Evolutionary conservation across 2,113 vertebrate species (phyloP), one percentile per base, ranked within the genome.

Genomic region (Centrocercus urophasianus): DNA sequence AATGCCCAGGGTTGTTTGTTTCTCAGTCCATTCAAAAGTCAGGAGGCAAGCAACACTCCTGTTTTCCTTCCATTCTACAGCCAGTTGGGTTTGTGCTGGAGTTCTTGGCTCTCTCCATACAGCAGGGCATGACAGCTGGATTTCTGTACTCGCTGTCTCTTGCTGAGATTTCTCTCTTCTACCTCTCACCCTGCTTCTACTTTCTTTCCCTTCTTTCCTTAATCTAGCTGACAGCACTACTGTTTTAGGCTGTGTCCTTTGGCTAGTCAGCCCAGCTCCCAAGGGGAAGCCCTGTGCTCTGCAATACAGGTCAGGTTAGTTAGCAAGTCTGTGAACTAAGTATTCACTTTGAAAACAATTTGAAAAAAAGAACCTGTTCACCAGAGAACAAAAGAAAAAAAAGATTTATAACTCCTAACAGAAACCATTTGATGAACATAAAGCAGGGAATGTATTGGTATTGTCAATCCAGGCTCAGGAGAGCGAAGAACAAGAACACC

Each of bases 391-490:
- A 67, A 93, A 86, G 27, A 83, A 30, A 19, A 84, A 42, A 50
- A 89, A 84, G 17, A 65, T 88, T 93, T 93, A 30, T 82, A 88
- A 54, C 75, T 87, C 79, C 52, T 87, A 84, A 94, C 57, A 95
- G 84, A 95, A 96, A 87, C 65, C 74, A 83, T 86, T 74, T 93
- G 88, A 81, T 87, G 77, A 93, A 91, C 56, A 66, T 94, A 81
- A 93, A 94, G 80, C 72, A 40, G 67, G 79, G 79, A 92, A 96
- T 72, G 38, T 57, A 95, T 69, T 2, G 25, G 69, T 57, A 66
- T 92, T 94, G 95, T 96, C 93, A 93, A 54, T 71, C 85, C 24
- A 30, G 13, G 88, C 75, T 83, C 69, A 76, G 83, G 75, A 96
- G 47, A 69, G 79, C 45, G 83, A 89, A 30, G 13, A 71, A 56